phyloP scores from a whole-genome alignment of 2,888 invertebrate species.

The Aleiodes leptofemur region DNA sequence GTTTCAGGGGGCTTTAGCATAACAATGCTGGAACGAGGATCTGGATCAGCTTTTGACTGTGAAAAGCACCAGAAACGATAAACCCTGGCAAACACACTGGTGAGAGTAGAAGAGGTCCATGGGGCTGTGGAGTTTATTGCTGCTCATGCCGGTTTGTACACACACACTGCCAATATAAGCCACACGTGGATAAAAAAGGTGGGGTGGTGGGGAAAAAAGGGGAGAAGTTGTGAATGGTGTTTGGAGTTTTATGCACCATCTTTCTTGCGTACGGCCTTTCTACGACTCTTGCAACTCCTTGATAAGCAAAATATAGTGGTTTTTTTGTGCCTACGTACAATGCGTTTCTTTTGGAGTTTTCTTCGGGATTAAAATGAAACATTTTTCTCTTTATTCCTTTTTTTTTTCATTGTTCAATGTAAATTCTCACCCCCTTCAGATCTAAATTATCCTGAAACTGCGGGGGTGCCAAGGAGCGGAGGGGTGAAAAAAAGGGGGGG shows the following conservation, averaged over 20 bases:
- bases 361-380: not conserved
- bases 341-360: slow-evolving; percentile 9
- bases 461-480: not conserved
- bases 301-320: not conserved
- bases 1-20: slow-evolving; percentile 55
- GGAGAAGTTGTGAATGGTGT: not conserved
- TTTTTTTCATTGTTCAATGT: slow-evolving; percentile 24
- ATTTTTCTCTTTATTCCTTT: slow-evolving; percentile 42
- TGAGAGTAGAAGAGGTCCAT: slow-evolving; percentile 32
- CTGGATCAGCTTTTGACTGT: slow-evolving; percentile 55
- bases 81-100: slow-evolving; percentile 38
- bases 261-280: not conserved
- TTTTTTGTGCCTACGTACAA: slow-evolving; percentile 18
- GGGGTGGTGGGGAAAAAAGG: not conserved
- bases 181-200: slow-evolving; percentile 36
- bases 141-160: slow-evolving; percentile 40
- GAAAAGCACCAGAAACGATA: slow-evolving; percentile 49
- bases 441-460: slow-evolving; percentile 35
- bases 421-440: slow-evolving; percentile 49
- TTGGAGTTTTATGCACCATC: slow-evolving; percentile 17
- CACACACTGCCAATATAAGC: slow-evolving; percentile 47
- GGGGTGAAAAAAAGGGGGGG: not conserved
- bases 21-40: slow-evolving; percentile 55
- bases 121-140: slow-evolving; percentile 51
- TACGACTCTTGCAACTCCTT: not conserved